A percentile compares a stretch with the other conserved stretches of the same genome.
These are phyloP conservation scores for Chrysolina oricalcia DNA, from an alignment of 2,888 invertebrate species.

Conservation along the genomic window DNA sequence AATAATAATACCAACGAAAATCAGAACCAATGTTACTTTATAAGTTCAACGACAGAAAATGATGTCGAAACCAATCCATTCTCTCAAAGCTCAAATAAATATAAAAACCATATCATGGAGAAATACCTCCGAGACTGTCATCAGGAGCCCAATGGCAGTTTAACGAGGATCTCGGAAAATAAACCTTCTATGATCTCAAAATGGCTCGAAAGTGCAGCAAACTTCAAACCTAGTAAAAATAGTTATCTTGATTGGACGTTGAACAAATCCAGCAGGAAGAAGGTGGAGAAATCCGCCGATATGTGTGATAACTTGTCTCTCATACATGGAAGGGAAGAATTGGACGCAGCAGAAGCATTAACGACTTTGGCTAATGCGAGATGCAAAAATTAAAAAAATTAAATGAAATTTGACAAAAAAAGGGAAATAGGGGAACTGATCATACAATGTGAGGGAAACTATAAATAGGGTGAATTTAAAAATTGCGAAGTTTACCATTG, in stretches of 20 bases:
- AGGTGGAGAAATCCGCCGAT: constrained; percentile 53
- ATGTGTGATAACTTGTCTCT: constrained; percentile 46
- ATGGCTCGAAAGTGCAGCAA: constrained; percentile 84
- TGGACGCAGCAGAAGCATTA: constrained; percentile 84
- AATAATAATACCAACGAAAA: constrained; percentile 55
- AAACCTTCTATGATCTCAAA: constrained; percentile 79
- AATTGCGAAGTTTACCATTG: too few relatives aligned
- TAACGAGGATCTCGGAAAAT: constrained; percentile 56
- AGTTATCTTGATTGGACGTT: constrained; percentile 80
- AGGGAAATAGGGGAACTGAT: too few relatives aligned
- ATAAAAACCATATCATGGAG: constrained; percentile 77
- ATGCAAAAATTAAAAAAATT: constrained; percentile 35
- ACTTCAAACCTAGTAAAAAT: constrained; percentile 82
- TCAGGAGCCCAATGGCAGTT: constrained; percentile 62
- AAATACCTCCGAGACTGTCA: constrained; percentile 74
- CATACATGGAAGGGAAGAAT: constrained; percentile 79
- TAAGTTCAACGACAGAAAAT: constrained; percentile 70
- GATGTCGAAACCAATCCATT: constrained; percentile 65
- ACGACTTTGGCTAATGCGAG: constrained; percentile 77
- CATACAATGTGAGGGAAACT: too few relatives aligned
- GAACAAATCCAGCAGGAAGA: constrained; percentile 65
- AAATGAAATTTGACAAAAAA: too few relatives aligned
- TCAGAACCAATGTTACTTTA: constrained; percentile 68
- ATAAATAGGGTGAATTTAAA: too few relatives aligned
- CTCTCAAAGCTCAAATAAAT: constrained; percentile 70